A percentile compares a stretch with the other conserved stretches of the same genome.
phyloP scores from a whole-genome alignment of 2,888 invertebrate genomes.

The Xylota segnis region DNA sequence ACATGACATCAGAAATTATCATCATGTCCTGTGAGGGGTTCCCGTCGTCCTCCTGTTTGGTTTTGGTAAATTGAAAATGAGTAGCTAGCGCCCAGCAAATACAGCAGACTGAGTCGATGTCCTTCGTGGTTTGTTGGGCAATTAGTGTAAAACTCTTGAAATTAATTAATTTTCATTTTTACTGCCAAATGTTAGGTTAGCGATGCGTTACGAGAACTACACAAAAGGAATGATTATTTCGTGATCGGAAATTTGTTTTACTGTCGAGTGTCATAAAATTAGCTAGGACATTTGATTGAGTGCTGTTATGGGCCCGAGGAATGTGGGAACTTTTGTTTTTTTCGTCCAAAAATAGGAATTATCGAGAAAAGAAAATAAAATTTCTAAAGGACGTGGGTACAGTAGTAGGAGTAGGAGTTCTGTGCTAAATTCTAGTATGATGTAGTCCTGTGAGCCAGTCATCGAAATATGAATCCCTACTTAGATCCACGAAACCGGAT shows the following conservation, averaged over 20 bases:
- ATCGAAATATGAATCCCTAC: too few relatives aligned
- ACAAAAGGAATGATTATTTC: conserved; percentile 18
- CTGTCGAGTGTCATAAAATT: conserved; percentile 65
- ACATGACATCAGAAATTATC: conserved; percentile 51
- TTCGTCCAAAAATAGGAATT: conserved; percentile 29
- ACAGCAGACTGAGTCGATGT: conserved; percentile 5
- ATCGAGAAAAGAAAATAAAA: neutral
- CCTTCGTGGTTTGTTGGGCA: conserved; percentile 51
- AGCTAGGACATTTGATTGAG: conserved; percentile 70
- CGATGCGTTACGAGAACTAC: conserved; percentile 37
- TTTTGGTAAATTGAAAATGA: conserved; percentile 50
- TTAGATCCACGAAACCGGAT: neutral
- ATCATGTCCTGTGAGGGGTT: conserved; percentile 23
- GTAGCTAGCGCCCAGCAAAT: conserved; percentile 7
- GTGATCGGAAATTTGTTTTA: conserved; percentile 66
- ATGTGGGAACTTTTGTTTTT: conserved; percentile 50
- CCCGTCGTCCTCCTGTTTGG: conserved; percentile 35
- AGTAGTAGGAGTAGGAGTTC: too few relatives aligned
- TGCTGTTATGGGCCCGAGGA: conserved; percentile 44
- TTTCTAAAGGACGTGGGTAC: neutral
- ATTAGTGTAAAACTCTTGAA: conserved; percentile 61
- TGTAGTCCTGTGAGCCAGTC: too few relatives aligned
- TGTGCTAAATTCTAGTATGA: too few relatives aligned
- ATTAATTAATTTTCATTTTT: conserved; percentile 54
- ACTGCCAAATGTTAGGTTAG: conserved; percentile 25